Base-by-base conservation (phyloP, 2,113 vertebrate genomes). In the Myotis davidii region DNA sequence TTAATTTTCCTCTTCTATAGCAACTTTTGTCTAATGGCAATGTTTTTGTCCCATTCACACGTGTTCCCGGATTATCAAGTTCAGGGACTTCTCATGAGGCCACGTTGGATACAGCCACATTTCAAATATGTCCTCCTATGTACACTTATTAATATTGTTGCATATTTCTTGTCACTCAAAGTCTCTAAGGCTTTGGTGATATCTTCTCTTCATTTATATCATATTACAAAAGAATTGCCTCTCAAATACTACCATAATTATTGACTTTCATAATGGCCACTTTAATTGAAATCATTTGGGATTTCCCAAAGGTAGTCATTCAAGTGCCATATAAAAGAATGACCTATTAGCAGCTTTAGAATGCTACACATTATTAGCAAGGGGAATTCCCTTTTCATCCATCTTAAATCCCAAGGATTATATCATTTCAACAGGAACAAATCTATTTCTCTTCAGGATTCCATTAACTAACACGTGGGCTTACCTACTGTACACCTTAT, bases 281-380 rank as follows among this genome's bases (percentile, higher is more conserved):
- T 97, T 96, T 85, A 92, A 84, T 93, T 93, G 67, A 94, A 97
- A 64, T 74, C 76, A 37, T 94, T 95, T 91, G 77, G 92, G 95
- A 97, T 86, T 97, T 97, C 81, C 97, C 94, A 94, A 94, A 95
- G 94, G 39, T n/a, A 92, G 52, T 82, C 91, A 94, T 72, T 90
- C 95, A 95, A 94, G 25, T 52, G 59, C 94, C 69, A 91, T 77
- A 89, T 74, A 86, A 97, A 96, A 90, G 54, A 97, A 96, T 84
- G 79, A 97, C 34, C 20, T 84, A 34, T 32, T 97, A 93, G 52
- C 12, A 97, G 79, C 21, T 20, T 56, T 85, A 50, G 79, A 95
- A 94, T 92, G 48, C 67, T 95, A 92, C 86, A 95, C 13, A 12
- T 93, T 88, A 92, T 95, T 94, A 96, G 70, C 52, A 90, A 92